A percentile compares a stretch with the other conserved stretches of the same genome.
These are phyloP conservation scores for Drosophila incognita DNA, from an alignment of 2,888 invertebrate species.

Conservation along the genomic window DNA sequence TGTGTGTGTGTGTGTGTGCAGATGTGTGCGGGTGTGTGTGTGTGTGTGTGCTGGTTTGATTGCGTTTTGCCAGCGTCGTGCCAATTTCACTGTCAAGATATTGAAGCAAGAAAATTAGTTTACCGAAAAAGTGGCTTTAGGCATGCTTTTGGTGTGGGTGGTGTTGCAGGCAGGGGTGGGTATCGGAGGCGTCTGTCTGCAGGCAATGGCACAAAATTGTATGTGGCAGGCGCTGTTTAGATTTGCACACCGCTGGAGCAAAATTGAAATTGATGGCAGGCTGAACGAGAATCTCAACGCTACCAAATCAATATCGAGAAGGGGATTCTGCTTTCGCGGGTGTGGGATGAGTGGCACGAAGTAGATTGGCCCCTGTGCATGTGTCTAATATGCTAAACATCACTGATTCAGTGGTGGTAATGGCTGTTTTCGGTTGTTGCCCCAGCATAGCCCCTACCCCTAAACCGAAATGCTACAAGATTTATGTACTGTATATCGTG, in stretches of 20 bases:
- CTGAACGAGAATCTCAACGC: conserved; percentile 54
- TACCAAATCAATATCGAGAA: conserved; percentile 53
- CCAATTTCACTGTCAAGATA: conserved; percentile 84
- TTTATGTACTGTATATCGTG: conserved; percentile 52
- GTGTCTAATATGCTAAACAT: conserved; percentile 77
- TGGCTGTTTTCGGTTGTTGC: conserved; percentile 33
- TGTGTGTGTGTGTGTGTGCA: conserved; percentile 19
- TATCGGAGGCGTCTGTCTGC: conserved; percentile 53
- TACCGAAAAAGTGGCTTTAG: conserved; percentile 75
- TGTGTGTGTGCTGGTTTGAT: conserved; percentile 62
- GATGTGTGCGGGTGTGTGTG: conserved; percentile 15
- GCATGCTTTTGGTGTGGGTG: conserved; percentile 21
- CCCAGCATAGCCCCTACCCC: not conserved
- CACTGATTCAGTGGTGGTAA: conserved; percentile 73
- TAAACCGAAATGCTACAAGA: conserved; percentile 46
- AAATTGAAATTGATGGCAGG: conserved; percentile 84
- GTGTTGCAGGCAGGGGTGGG: conserved; percentile 1
- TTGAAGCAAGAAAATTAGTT: conserved; percentile 84
- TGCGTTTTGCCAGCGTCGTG: conserved; percentile 74
- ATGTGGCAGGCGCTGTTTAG: conserved; percentile 72
- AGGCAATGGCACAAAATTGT: conserved; percentile 70
- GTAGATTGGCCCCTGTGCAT: conserved; percentile 63
- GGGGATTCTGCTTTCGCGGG: not conserved
- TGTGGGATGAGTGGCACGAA: not conserved
- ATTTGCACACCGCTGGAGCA: conserved; percentile 68